Conservation (phyloP, 2,113 vertebrate genomes). For the Polyodon spathula region DNA sequence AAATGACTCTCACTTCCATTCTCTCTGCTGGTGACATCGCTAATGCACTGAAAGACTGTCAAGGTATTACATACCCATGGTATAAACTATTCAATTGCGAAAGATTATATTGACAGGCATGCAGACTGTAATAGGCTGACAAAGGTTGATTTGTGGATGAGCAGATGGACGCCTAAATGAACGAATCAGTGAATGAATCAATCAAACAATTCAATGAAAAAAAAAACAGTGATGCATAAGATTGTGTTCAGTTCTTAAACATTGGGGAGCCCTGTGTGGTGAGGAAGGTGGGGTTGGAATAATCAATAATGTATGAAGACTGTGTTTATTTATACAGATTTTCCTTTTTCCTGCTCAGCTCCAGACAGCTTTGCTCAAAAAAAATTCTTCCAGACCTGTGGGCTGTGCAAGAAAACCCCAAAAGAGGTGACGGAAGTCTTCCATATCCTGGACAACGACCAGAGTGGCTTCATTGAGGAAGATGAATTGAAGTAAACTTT, state of each 20-base stretch:
- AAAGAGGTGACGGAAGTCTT: conserved; percentile 84
- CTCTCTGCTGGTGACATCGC: conserved; percentile 82
- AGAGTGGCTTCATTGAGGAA: conserved; percentile 89
- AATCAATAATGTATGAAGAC: background rate
- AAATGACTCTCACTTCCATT: conserved; percentile 85
- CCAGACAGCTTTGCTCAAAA: conserved; percentile 85
- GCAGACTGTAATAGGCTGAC: too few species aligned
- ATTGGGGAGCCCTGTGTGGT: too few species aligned
- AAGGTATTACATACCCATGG: too few species aligned
- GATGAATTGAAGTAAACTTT: conserved; percentile 79
- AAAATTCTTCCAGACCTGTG: conserved; percentile 89
- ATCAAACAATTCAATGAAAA: too few species aligned
- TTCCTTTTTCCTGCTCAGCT: conserved; percentile 54
- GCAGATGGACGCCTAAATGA: too few species aligned
- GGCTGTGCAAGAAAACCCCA: conserved; percentile 79
- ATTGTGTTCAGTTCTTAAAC: too few species aligned
- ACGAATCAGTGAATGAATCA: too few species aligned
- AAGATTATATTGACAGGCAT: too few species aligned
- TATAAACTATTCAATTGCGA: too few species aligned
- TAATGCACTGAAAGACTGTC: conserved; percentile 86
- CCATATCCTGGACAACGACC: conserved; percentile 76
- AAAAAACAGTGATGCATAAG: too few species aligned
- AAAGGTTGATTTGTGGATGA: too few species aligned
- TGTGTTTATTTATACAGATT: background rate
- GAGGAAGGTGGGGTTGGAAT: too few species aligned